These are phyloP conservation scores for Limnephilus auricula DNA, from an alignment of 2,888 invertebrate genomes.

Conservation along the genomic window DNA sequence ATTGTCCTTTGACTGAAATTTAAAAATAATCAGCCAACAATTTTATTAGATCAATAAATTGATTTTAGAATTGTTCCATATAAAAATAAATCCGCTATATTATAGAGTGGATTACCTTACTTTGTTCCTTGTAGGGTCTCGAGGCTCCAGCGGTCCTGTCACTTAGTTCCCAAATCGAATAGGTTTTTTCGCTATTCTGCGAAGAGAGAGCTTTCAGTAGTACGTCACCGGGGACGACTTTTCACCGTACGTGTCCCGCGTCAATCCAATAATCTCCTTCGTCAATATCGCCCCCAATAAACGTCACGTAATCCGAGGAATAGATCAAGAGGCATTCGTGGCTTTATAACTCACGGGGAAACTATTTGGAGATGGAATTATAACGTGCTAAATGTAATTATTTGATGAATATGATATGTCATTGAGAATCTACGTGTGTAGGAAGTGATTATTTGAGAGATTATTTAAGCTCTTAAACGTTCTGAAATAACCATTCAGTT, in stretches of 20 bases:
- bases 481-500: no score
- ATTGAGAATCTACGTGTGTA: no score
- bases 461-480: background rate
- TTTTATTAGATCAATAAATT: no score
- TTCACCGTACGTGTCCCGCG: conserved; percentile 23
- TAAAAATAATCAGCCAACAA: no score
- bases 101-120: background rate
- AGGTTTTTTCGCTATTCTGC: conserved; percentile 16
- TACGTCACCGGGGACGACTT: conserved; percentile 9
- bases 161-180: conserved; percentile 29
- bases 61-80: background rate
- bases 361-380: background rate
- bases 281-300: background rate
- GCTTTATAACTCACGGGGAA: background rate
- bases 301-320: background rate
- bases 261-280: conserved; percentile 27
- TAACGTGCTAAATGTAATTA: background rate
- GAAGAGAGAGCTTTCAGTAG: background rate
- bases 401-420: background rate
- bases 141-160: background rate
- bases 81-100: background rate
- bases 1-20: no score
- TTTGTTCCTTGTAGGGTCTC: background rate
- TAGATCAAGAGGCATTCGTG: background rate
- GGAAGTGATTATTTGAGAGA: no score